These are phyloP conservation scores for Rhabdomys pumilio DNA, from an alignment of 2,797 vertebrate species.

Conservation along the genomic window DNA sequence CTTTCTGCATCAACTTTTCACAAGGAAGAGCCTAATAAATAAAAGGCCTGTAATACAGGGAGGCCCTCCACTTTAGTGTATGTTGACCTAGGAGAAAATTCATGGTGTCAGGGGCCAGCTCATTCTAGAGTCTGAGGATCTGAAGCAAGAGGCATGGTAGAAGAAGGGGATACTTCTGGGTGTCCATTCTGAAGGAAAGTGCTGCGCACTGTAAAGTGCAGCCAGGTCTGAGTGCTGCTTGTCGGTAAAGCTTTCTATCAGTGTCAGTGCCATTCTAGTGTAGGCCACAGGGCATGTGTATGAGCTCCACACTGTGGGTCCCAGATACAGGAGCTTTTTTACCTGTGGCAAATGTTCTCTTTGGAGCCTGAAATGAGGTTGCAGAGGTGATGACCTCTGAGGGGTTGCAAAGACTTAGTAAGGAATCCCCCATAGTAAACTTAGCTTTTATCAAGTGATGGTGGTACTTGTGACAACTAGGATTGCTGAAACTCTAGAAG, in stretches of 20 bases:
- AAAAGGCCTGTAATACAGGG: background rate
- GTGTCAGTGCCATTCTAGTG: accelerated
- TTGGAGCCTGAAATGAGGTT: background rate
- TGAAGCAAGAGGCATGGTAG: background rate
- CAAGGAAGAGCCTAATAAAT: background rate
- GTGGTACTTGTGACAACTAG: background rate
- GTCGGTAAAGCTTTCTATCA: too few relatives aligned
- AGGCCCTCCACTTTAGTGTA: background rate
- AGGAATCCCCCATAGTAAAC: accelerated
- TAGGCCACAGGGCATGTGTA: background rate
- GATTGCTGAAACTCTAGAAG: background rate
- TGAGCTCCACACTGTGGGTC: accelerated
- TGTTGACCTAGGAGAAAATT: background rate
- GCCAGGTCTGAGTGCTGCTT: background rate
- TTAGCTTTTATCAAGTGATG: accelerated
- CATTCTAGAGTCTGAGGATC: background rate
- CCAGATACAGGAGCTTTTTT: background rate
- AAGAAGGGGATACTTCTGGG: background rate
- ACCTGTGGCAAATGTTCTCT: background rate
- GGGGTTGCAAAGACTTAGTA: background rate
- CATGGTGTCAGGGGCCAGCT: background rate
- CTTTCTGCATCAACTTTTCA: background rate
- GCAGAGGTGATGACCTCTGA: background rate
- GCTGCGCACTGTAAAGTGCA: accelerated
- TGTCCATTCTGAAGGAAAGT: background rate